Evolutionary conservation across 2,888 invertebrate genomes (phyloP), one percentile per base, ranked within the genome.

Genomic region (Synergus umbraculus): DNA sequence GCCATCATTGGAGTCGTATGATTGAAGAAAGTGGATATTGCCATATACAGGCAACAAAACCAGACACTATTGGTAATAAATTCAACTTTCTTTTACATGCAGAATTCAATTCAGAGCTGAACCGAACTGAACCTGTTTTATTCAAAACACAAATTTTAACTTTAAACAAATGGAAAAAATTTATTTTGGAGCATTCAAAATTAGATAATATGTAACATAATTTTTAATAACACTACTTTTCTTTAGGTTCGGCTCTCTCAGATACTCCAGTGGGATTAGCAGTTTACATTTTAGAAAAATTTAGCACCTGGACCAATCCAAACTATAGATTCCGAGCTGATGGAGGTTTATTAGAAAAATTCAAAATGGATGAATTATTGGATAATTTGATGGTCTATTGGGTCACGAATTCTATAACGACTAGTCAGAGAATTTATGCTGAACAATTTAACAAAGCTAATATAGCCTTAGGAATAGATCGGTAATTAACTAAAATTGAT

Each of bases 231-330:
- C 18, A n/a, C 18, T 7, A 15, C 37, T n/a, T 92, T 83, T 44
- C 78, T 15, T 79, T 73, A 96, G 96, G 97, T 29, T 93, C 94
- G 1, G 95, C 93, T 0, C 90, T 98, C 49, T 93, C 94, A 22
- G 96, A 97, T 85, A 96, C 96, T 0, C 98, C 98, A 0, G 94
- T 96, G 0, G 98, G 97, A 0, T 92, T 98, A 80, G 97, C 97
- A 0, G 97, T 97, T 0, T 98, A 98, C 88, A 96, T 98, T 77
- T 92, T 98, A 13, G 98, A 98, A 88, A 98, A 98, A 91, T 98
- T 97, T 92, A 95, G 95, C 13, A 94, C 95, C 0, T 96, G 96
- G 95, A 96, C 96, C 0, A 94, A 95, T 89, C 89, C 90, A 0
- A 89, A 92, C 0, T 93, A 93, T 89, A 92, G 91, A 73, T 87